phyloP scores from a whole-genome alignment of 2,888 invertebrate species.

The Papilio demoleus region DNA sequence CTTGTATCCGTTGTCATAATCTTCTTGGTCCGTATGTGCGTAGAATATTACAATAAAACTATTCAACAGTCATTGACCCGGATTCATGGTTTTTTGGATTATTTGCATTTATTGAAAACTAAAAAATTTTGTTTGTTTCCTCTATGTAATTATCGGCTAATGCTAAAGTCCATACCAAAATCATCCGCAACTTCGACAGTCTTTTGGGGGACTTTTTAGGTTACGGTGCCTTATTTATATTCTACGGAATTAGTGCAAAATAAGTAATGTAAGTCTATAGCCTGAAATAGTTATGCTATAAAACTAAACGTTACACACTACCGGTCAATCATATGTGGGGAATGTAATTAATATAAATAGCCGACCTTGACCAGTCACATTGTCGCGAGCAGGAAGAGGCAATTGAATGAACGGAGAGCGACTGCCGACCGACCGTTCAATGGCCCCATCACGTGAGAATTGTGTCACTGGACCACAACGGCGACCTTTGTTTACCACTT shows the following conservation, averaged over 20 bases:
- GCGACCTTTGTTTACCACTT: constrained; percentile 52
- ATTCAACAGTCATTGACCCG: not conserved
- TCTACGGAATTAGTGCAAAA: too few relatives aligned
- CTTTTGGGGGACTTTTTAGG: not conserved
- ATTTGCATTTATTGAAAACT: not conserved
- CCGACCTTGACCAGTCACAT: constrained; percentile 66
- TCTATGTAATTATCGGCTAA: too few relatives aligned
- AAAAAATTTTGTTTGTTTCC: too few relatives aligned
- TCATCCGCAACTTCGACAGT: too few relatives aligned
- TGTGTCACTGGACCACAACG: constrained; percentile 69
- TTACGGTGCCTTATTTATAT: not conserved
- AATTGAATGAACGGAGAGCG: constrained; percentile 71
- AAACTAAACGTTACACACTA: constrained; percentile 1
- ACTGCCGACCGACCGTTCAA: constrained; percentile 66
- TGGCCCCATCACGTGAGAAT: constrained; percentile 74
- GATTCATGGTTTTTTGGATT: not conserved
- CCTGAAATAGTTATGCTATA: too few relatives aligned
- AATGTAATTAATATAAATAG: constrained; percentile 49
- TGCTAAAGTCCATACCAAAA: too few relatives aligned
- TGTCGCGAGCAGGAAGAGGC: constrained; percentile 69
- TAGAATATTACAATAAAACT: not conserved
- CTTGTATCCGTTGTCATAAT: not conserved
- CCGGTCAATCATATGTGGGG: constrained; percentile 41
- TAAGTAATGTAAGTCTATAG: not conserved
- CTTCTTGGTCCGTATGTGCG: not conserved